A percentile compares a stretch with the other conserved stretches of the same genome.
Conservation (phyloP, 2,888 invertebrate species). For the Pardosa pseudoannulata region DNA sequence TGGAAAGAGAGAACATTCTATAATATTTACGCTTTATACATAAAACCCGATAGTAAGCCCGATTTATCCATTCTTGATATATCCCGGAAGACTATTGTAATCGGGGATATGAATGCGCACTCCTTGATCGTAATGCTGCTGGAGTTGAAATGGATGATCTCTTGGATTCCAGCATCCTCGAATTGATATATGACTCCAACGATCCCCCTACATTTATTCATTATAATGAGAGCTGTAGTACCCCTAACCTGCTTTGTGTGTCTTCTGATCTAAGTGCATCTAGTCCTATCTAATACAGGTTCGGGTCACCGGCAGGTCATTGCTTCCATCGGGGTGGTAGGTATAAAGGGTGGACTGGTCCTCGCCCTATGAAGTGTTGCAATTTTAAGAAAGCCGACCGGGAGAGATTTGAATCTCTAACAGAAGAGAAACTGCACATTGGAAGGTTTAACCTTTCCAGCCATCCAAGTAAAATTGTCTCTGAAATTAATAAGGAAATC, state of each 20-base stretch:
- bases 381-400: neutral
- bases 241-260: neutral
- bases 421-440: neutral
- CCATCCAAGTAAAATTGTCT: slow-evolving; percentile 1
- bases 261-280: neutral
- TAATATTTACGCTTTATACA: slow-evolving; percentile 2
- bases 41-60: neutral
- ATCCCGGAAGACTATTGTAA: neutral
- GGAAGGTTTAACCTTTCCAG: neutral
- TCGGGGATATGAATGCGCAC: neutral
- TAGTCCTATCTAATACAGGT: neutral
- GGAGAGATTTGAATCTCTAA: no score
- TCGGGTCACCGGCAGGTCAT: slow-evolving; percentile 3
- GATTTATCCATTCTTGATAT: no score
- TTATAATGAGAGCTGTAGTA: neutral
- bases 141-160: neutral
- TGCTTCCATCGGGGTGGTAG: neutral
- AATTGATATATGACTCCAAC: no score
- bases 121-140: neutral
- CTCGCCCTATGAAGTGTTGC: neutral
- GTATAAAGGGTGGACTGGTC: neutral
- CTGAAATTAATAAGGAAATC: slow-evolving; percentile 5
- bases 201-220: neutral
- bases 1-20: neutral
- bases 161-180: neutral